These are phyloP conservation scores for Arge pagana DNA, from an alignment of 2,888 invertebrate genomes.

Conservation along the genomic window DNA sequence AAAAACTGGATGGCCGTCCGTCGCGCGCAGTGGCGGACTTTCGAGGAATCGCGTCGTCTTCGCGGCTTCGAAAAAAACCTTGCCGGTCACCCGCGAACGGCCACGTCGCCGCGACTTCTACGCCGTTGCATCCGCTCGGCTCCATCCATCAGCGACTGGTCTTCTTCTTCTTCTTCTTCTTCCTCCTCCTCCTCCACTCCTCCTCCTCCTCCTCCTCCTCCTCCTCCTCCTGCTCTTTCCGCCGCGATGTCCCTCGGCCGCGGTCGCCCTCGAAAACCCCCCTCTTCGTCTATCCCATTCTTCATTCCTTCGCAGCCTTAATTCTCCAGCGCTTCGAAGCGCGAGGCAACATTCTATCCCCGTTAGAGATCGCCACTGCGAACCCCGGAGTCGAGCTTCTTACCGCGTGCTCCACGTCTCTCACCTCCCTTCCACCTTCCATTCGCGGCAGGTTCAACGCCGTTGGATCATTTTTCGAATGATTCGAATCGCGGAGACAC, in stretches of 20 bases:
- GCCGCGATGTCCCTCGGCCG: too few species aligned
- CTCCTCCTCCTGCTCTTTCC: slow-evolving; percentile 34
- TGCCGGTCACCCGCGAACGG: slow-evolving; percentile 17
- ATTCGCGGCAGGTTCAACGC: neutral
- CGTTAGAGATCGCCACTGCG: slow-evolving; percentile 31
- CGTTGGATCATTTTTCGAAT: slow-evolving; percentile 16
- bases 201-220: slow-evolving; percentile 17
- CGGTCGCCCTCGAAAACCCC: slow-evolving; percentile 38
- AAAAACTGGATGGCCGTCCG: slow-evolving; percentile 52
- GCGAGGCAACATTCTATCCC: slow-evolving; percentile 34
- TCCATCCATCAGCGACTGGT: slow-evolving; percentile 45
- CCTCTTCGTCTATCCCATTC: slow-evolving; percentile 26
- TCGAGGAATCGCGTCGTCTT: neutral
- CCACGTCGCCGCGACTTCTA: slow-evolving; percentile 12
- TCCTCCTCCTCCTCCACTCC: slow-evolving; percentile 29
- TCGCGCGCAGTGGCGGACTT: slow-evolving; percentile 34
- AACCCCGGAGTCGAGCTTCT: neutral
- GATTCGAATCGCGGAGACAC: slow-evolving; percentile 15
- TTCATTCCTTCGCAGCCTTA: slow-evolving; percentile 42
- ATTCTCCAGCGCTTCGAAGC: slow-evolving; percentile 39
- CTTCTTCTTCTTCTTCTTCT: slow-evolving; percentile 36
- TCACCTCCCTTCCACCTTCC: slow-evolving; percentile 10
- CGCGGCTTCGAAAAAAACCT: slow-evolving; percentile 16
- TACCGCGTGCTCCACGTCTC: slow-evolving; percentile 6
- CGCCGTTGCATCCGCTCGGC: slow-evolving; percentile 25